Percentiles rank a stretch among this genome's conserved stretches.
phyloP scores from a whole-genome alignment of 2,797 vertebrate genomes.

The Florisuga fusca region DNA sequence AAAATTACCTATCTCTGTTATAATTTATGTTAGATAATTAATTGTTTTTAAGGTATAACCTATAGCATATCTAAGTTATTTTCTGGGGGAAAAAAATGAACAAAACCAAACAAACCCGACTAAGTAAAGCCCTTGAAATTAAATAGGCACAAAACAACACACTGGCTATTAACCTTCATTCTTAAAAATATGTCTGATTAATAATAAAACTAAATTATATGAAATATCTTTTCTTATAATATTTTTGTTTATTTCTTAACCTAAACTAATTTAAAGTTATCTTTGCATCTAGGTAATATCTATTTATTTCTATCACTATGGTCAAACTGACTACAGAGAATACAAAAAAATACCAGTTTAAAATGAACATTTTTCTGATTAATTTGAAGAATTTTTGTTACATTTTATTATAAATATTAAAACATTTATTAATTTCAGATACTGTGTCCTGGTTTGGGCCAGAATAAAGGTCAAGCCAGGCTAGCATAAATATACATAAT shows the following conservation, averaged over 20 bases:
- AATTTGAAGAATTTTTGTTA: background rate
- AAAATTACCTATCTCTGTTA: background rate
- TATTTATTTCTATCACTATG: background rate
- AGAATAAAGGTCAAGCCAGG: background rate
- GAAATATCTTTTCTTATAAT: background rate
- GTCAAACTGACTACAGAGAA: conserved; percentile 2
- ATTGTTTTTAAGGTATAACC: background rate
- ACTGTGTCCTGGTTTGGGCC: too few species aligned
- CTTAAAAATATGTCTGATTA: background rate
- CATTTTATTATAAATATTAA: background rate
- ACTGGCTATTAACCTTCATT: background rate
- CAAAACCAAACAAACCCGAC: background rate
- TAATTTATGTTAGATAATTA: background rate
- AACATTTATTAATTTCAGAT: background rate
- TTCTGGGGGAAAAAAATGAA: background rate
- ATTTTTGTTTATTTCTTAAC: background rate
- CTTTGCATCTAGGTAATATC: background rate
- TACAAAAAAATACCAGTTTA: background rate
- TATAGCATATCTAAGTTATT: background rate
- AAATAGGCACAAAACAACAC: background rate
- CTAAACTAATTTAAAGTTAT: background rate
- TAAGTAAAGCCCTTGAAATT: background rate
- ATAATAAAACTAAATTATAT: background rate
- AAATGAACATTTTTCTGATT: background rate
- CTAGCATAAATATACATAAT: background rate